These are phyloP conservation scores for Apostichopus japonicus DNA, from an alignment of 35 echinoderm and acorn worm genomes.

Conservation along the genomic window DNA sequence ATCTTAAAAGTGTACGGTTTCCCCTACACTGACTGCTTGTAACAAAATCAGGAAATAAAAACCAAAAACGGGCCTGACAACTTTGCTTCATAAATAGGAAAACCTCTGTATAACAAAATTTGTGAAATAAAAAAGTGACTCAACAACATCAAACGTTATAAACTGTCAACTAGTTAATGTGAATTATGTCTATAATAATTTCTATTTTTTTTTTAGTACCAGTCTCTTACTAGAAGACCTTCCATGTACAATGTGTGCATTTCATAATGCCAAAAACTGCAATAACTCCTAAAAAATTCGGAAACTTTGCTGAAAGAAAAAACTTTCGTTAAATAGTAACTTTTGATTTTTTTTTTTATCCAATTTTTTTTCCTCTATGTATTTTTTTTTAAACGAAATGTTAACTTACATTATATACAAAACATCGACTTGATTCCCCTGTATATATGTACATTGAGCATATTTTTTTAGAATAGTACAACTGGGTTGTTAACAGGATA, in stretches of 20 bases:
- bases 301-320: not conserved
- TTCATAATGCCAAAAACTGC: not conserved
- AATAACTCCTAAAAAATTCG: not conserved
- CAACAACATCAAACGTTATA: conserved; percentile 10
- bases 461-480: not conserved
- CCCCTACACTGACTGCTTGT: too few species aligned
- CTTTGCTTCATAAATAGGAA: not conserved
- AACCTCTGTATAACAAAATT: not conserved
- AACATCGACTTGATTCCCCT: conserved; percentile 5
- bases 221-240: not conserved
- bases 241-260: not conserved
- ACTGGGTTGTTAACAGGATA: not conserved
- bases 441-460: conserved; percentile 11
- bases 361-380: not conserved
- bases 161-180: not conserved
- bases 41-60: too few species aligned
- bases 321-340: conserved; percentile 37
- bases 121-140: not conserved
- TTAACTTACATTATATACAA: conserved; percentile 55
- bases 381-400: conserved; percentile 22
- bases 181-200: too few species aligned
- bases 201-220: too few species aligned
- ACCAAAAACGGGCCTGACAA: not conserved
- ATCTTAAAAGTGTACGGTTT: too few species aligned
- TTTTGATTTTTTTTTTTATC: conserved; percentile 1